Evolutionary conservation across 2,113 vertebrate genomes (phyloP), one percentile per base, ranked within the genome.

Genomic region (Orientallactaga bullata): DNA sequence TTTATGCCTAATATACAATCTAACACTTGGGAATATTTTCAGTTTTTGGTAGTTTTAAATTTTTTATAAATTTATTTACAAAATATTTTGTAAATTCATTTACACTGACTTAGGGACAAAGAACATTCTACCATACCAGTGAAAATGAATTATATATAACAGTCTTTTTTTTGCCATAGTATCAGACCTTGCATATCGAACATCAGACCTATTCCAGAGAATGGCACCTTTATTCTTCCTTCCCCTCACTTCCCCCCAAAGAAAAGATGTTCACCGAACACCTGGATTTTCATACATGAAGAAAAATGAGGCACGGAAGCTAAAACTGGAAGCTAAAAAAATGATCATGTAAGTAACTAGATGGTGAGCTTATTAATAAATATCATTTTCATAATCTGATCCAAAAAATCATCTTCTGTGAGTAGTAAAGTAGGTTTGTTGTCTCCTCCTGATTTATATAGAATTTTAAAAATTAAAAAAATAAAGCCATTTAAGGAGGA

Each of bases 391-490:
- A 92, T 95, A 91, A 94, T 97, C 91, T 94, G 65, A 85, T 91
- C 94, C 69, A 95, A 90, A 90, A 89, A 81, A 97, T 72, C 90
- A 95, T 95, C 81, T 87, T 96, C 68, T 72, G 72, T 94, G 96
- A 97, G 91, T 88, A 97, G 85, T 85, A 89, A 95, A 92, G 60
- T 12, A 89, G 95, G 55, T 71, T 91, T 69, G 24, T 76, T 88
- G 88, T 83, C 69, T 95, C 80, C 94, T 94, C 87, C 93, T 74
- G 24, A 84, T 68, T 91, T 72, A 90, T 82, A 97, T 51, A 87
- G 66, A 86, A 89, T 83, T 60, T 87, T 68, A 89, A 95, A 98
- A 97, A 96, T 93, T 80, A 96, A 94, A 97, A 97, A 98, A 97
- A 97, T 85, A 89, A 96, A 94, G 23, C 39, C 32, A 97, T 95